A percentile compares a stretch with the other conserved stretches of the same genome.
phyloP scores from a whole-genome alignment of 2,888 invertebrate genomes.

The Drosophila gaucha region DNA sequence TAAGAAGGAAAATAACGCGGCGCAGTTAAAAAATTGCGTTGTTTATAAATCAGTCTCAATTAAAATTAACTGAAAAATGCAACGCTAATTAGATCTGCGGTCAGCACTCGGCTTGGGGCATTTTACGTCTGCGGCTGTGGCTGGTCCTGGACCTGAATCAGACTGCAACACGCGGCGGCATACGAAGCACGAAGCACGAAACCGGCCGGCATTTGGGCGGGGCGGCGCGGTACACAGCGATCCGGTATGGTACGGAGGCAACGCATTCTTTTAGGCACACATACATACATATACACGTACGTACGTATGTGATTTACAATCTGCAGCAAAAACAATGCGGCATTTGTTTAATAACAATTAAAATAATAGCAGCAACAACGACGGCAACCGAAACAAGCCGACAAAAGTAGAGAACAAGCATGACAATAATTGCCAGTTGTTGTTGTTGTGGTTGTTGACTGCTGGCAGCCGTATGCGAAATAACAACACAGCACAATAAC shows the following conservation, averaged over 20 bases:
- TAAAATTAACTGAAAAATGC: slow-evolving; percentile 76
- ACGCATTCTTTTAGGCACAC: background rate
- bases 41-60: slow-evolving; percentile 76
- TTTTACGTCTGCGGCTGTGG: slow-evolving; percentile 1
- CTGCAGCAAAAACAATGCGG: slow-evolving; percentile 31
- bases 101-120: slow-evolving; percentile 28
- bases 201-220: slow-evolving; percentile 36
- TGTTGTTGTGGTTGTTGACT: slow-evolving; percentile 24
- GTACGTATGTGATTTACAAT: slow-evolving; percentile 12
- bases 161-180: slow-evolving; percentile 5
- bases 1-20: slow-evolving; percentile 21
- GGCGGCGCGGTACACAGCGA: slow-evolving; percentile 9
- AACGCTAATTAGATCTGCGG: slow-evolving; percentile 71
- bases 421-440: slow-evolving; percentile 50
- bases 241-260: background rate
- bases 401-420: slow-evolving; percentile 40
- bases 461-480: slow-evolving; percentile 37
- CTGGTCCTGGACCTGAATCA: slow-evolving; percentile 8
- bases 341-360: slow-evolving; percentile 58
- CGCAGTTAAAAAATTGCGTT: slow-evolving; percentile 66
- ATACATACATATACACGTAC: background rate
- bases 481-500: slow-evolving; percentile 26
- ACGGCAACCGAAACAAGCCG: slow-evolving; percentile 22
- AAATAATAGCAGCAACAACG: slow-evolving; percentile 24
- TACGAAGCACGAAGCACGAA: slow-evolving; percentile 5